Conservation (phyloP, 30 jellyfish, hydroid and myxozoan species). For the Phacellophora camtschatica region DNA sequence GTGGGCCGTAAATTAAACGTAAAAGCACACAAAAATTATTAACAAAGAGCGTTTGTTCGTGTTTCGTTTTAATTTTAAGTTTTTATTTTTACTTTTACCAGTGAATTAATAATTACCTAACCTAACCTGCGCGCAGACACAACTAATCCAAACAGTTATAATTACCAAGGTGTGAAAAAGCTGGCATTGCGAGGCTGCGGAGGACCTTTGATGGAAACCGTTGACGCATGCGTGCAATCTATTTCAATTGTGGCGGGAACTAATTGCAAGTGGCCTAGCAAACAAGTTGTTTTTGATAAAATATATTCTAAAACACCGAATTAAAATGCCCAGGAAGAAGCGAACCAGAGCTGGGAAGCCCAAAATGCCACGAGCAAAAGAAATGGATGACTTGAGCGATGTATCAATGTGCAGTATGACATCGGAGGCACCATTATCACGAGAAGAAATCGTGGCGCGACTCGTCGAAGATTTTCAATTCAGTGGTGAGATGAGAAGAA, state of each 20-base stretch:
- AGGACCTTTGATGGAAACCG: constrained; percentile 2
- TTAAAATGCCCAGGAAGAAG: constrained; percentile 55
- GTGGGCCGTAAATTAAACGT: no score
- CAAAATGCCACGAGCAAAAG: constrained; percentile 12
- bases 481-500: neutral
- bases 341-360: constrained; percentile 63
- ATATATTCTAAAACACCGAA: neutral
- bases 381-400: constrained; percentile 47
- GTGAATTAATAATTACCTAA: no score
- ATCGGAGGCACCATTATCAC: constrained; percentile 39
- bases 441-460: constrained; percentile 49
- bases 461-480: constrained; percentile 13
- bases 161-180: no score
- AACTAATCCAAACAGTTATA: no score
- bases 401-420: constrained; percentile 62
- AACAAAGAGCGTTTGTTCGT: no score
- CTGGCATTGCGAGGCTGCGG: no score
- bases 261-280: no score
- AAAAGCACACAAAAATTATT: no score
- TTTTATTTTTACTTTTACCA: no score
- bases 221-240: constrained; percentile 49
- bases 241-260: constrained; percentile 51
- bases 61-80: no score
- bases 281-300: neutral
- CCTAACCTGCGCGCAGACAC: no score